phyloP scores from a whole-genome alignment of 2,113 vertebrate species.

The Entelurus aequoreus region DNA sequence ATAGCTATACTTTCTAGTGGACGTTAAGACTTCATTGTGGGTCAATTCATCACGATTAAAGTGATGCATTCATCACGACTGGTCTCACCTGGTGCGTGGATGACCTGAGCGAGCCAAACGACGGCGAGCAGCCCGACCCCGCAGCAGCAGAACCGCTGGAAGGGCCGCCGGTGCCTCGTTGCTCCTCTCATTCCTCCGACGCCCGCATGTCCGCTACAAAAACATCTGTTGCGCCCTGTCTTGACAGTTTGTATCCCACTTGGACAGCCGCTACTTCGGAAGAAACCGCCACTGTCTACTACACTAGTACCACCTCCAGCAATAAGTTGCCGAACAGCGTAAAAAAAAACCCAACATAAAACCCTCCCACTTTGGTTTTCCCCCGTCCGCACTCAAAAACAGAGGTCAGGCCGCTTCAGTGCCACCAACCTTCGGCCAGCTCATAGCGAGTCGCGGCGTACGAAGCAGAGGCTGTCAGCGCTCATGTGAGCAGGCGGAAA shows the following conservation, averaged over 20 bases:
- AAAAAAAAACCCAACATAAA: slow-evolving; percentile 6
- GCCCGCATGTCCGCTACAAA: slow-evolving; percentile 42
- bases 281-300: background rate
- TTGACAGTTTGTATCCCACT: slow-evolving; percentile 40
- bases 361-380: slow-evolving; percentile 10
- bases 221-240: slow-evolving; percentile 59
- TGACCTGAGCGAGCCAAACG: slow-evolving; percentile 66
- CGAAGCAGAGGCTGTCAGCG: slow-evolving; percentile 10
- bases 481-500: slow-evolving; percentile 43
- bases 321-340: slow-evolving; percentile 44
- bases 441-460: slow-evolving; percentile 20
- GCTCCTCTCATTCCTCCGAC: slow-evolving; percentile 68
- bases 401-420: slow-evolving; percentile 13
- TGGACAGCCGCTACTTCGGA: background rate
- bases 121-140: slow-evolving; percentile 66
- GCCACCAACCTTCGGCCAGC: slow-evolving; percentile 17
- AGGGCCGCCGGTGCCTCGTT: slow-evolving; percentile 65
- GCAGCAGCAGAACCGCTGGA: slow-evolving; percentile 74
- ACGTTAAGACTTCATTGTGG: no score
- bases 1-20: no score
- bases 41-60: no score
- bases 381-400: slow-evolving; percentile 18
- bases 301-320: slow-evolving; percentile 16
- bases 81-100: slow-evolving; percentile 71
- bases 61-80: background rate